Evolutionary conservation across 2,797 vertebrate genomes (phyloP), one percentile per base, ranked within the genome.

Genomic region (Caiman crocodilus): DNA sequence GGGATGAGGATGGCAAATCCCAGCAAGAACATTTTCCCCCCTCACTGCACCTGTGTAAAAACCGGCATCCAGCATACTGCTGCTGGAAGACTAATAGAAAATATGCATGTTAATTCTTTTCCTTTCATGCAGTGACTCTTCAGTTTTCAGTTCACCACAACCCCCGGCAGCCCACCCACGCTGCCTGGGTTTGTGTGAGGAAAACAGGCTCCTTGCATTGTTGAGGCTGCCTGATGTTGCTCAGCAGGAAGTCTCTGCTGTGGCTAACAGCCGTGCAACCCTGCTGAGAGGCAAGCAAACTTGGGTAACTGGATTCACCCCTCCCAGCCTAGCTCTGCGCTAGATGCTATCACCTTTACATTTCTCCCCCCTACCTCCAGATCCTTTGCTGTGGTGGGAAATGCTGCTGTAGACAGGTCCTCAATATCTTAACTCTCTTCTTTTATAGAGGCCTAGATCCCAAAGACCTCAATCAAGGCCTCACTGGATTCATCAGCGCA

Each of bases 401-500:
- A 32, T 6, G 5, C 20, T 71, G 35, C 30, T 71, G 67, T 71
- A 42, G 32, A 69, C 30, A 35, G 30, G 16, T 20, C 30, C 65
- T 30, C 30, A 32, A 30, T 20, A 69, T 18, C 5, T 32, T 32
- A 35, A 32, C 5, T 20, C 30, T 42, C 42, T 10, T 42, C 42
- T 42, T 42, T 42, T 42, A 42, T 42, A 42, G 42, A 42, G 42
- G 9, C 42, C 42, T 42, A 42, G 42, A 42, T 42, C 42, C 42
- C 42, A 42, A 42, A 42, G 42, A 42, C 42, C 42, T 67, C n/a
- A 28, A 67, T 32, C 64, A 67, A 30, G n/a, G 9, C 17, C n/a
- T 28, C 30, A 0, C 23, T 2, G 0, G n/a, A 10, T 1, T 26
- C 14, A 42, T 42, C 42, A 42, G 42, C 10, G 42, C 42, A 42